Evolutionary conservation across 1,140 invertebrate genomes (phyloP).

Genomic region (Pseudomyrmex pallidus): DNA sequence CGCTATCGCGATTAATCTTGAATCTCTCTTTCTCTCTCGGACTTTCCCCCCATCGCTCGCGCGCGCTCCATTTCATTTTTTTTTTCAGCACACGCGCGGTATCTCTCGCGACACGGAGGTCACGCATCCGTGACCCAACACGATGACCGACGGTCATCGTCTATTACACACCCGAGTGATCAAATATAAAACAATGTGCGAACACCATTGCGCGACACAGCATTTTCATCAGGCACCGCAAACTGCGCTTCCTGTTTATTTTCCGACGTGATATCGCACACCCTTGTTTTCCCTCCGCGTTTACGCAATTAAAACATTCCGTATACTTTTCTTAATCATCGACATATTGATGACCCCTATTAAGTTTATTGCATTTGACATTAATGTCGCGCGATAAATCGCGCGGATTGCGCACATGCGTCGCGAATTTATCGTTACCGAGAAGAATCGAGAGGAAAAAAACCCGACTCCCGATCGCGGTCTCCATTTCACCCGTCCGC

Average conservation of each 20-base stretch:
- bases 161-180: constrained; percentile 14
- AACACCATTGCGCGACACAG: too few relatives aligned
- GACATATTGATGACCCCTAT: too few relatives aligned
- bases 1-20: constrained; percentile 55
- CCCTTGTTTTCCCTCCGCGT: too few relatives aligned
- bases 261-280: background rate
- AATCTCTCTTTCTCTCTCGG: background rate
- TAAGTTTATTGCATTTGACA: too few relatives aligned
- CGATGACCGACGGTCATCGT: constrained; percentile 17
- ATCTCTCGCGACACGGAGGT: constrained; percentile 34
- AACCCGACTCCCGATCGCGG: background rate
- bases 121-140: constrained; percentile 45
- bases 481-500: background rate
- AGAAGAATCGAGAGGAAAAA: background rate
- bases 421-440: background rate
- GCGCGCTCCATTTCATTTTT: constrained; percentile 38
- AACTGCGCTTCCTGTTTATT: constrained; percentile 1
- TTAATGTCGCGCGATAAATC: background rate
- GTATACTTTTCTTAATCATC: too few relatives aligned
- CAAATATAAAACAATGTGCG: constrained; percentile 36
- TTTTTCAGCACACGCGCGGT: constrained; percentile 20
- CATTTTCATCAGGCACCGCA: background rate
- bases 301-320: too few relatives aligned
- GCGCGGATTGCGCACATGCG: background rate
- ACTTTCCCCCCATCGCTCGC: constrained; percentile 34